phyloP scores from a whole-genome alignment of 2,888 invertebrate species.

The Fragum whitleyi region DNA sequence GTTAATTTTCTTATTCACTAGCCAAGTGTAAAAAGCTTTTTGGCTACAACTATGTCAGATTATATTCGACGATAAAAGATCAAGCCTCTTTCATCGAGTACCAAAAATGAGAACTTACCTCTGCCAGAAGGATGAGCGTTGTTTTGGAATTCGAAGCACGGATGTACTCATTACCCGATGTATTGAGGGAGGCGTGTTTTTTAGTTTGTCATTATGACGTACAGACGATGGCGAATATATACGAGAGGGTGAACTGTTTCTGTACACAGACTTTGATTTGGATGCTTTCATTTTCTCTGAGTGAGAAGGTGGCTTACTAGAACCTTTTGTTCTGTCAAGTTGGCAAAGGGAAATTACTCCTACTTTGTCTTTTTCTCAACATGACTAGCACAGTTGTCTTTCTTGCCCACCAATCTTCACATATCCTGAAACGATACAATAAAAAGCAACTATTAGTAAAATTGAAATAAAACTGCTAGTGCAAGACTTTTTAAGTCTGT shows the following conservation, averaged over 20 bases:
- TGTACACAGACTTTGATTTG: background rate
- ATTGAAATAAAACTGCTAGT: too few relatives aligned
- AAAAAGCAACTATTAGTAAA: too few relatives aligned
- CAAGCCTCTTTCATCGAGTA: background rate
- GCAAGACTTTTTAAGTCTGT: too few relatives aligned
- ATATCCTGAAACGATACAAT: background rate
- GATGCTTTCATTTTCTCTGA: background rate
- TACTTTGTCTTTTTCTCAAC: background rate
- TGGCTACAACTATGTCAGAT: background rate
- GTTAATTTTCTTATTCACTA: background rate
- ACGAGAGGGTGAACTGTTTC: background rate
- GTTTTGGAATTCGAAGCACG: constrained; percentile 89
- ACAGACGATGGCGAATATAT: background rate
- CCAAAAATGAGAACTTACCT: constrained; percentile 87
- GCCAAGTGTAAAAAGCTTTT: background rate
- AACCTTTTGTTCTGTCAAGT: background rate
- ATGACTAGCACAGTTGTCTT: background rate
- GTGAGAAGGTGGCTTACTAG: too few relatives aligned
- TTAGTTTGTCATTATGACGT: constrained; percentile 7
- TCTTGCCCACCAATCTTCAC: background rate
- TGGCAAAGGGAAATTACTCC: background rate
- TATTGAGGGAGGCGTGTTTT: constrained; percentile 46
- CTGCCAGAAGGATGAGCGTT: constrained; percentile 93
- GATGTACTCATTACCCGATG: constrained; percentile 91
- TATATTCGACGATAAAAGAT: background rate